These are phyloP conservation scores for Leptoteleia sp. DNA, from an alignment of 1,140 invertebrate genomes.

Conservation along the genomic window DNA sequence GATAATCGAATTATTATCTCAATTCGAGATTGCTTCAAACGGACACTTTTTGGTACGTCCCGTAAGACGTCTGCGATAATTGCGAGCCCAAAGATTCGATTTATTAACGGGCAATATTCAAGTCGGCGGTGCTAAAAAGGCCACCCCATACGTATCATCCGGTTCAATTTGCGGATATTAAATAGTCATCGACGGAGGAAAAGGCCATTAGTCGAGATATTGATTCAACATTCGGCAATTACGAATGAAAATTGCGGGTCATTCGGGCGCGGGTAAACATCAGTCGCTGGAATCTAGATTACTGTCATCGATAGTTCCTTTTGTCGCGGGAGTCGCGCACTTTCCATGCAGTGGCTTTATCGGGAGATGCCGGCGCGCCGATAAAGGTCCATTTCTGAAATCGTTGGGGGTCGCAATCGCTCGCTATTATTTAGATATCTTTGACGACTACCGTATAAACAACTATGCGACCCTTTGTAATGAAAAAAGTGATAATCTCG, in stretches of 20 bases:
- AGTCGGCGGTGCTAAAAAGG: conserved; percentile 28
- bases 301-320: conserved; percentile 67
- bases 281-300: conserved; percentile 59
- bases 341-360: conserved; percentile 59
- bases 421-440: conserved; percentile 69
- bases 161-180: conserved; percentile 44
- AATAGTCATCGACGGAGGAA: conserved; percentile 48
- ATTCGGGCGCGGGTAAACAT: conserved; percentile 46
- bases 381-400: conserved; percentile 65
- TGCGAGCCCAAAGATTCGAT: not conserved
- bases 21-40: too few species aligned
- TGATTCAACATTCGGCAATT: conserved; percentile 52
- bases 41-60: too few species aligned
- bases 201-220: conserved; percentile 40
- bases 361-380: conserved; percentile 62
- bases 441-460: conserved; percentile 54
- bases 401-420: conserved; percentile 59
- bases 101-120: conserved; percentile 18
- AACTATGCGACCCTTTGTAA: conserved; percentile 25
- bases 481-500: conserved; percentile 47
- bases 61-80: not conserved
- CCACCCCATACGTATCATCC: conserved; percentile 9
- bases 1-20: too few species aligned
- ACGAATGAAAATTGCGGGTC: conserved; percentile 48
- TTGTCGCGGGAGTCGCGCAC: conserved; percentile 57